Conservation (phyloP, 2,888 invertebrate genomes). For the Maniola hyperantus region DNA sequence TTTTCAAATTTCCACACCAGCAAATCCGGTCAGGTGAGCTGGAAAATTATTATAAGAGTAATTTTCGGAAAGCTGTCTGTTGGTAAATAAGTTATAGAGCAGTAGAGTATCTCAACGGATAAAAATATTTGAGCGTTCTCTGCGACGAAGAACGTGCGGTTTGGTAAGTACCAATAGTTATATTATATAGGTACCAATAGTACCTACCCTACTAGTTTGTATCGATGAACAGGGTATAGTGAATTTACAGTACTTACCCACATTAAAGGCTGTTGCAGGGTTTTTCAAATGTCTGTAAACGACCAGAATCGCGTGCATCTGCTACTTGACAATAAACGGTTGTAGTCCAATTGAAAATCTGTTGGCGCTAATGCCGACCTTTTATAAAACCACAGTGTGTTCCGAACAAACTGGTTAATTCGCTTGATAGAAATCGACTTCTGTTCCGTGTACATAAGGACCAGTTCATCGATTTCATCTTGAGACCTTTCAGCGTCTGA, state of each 20-base stretch:
- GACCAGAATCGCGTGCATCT: constrained; percentile 9
- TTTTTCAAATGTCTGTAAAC: not conserved
- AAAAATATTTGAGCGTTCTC: no score
- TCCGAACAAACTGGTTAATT: constrained; percentile 54
- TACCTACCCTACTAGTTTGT: no score
- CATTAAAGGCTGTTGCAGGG: not conserved
- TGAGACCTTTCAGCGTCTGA: constrained; percentile 55
- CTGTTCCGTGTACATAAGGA: constrained; percentile 43
- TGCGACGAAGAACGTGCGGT: no score
- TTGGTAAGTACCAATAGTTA: no score
- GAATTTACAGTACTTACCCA: not conserved
- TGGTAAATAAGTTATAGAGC: no score
- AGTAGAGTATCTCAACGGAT: no score
- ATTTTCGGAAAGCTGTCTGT: no score
- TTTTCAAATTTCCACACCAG: no score
- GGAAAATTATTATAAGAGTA: no score
- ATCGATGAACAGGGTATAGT: no score
- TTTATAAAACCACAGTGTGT: constrained; percentile 57
- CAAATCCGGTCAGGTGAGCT: no score
- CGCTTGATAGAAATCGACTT: constrained; percentile 45
- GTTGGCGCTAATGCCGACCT: constrained; percentile 52
- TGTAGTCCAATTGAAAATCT: constrained; percentile 45
- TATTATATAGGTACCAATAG: no score
- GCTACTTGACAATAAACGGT: constrained; percentile 32
- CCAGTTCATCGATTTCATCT: constrained; percentile 45